Conservation (phyloP, 2,797 vertebrate genomes). For the Tauraco hartlaubi region DNA sequence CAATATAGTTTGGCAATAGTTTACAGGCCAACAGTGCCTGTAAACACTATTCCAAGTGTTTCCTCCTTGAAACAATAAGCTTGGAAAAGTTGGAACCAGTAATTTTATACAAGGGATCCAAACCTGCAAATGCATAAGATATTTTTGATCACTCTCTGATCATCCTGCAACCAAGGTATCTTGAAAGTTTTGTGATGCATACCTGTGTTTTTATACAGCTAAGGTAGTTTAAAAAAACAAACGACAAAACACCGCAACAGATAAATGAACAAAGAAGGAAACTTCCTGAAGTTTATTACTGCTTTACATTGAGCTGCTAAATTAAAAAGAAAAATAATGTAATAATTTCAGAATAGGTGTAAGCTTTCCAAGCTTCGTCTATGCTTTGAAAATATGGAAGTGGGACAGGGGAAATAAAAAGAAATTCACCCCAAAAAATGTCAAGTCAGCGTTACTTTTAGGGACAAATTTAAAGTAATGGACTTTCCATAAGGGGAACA, state of each 20-base stretch:
- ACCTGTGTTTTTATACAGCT: not conserved
- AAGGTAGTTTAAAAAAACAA: not conserved
- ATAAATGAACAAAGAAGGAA: not conserved
- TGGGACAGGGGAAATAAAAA: not conserved
- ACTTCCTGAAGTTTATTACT: not conserved
- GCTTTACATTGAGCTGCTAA: not conserved
- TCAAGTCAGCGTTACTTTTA: not conserved
- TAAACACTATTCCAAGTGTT: not conserved
- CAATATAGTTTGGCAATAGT: not conserved
- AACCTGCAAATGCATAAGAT: not conserved
- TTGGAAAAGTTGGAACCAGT: not conserved
- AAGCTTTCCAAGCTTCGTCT: not conserved
- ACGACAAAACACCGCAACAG: too few species aligned
- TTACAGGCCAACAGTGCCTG: too few species aligned
- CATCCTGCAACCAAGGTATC: not conserved
- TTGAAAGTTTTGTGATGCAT: not conserved
- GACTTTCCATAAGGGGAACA: not conserved
- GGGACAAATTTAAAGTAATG: not conserved
- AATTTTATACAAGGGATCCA: not conserved
- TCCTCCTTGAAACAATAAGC: not conserved
- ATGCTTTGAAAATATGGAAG: not conserved
- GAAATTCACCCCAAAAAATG: not conserved
- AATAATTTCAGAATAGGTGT: not conserved
- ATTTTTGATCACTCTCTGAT: not conserved
- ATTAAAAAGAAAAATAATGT: not conserved